Evolutionary conservation across 2,888 invertebrate genomes (phyloP).

Genomic region (Ashinkailepas kermadecensis): DNA sequence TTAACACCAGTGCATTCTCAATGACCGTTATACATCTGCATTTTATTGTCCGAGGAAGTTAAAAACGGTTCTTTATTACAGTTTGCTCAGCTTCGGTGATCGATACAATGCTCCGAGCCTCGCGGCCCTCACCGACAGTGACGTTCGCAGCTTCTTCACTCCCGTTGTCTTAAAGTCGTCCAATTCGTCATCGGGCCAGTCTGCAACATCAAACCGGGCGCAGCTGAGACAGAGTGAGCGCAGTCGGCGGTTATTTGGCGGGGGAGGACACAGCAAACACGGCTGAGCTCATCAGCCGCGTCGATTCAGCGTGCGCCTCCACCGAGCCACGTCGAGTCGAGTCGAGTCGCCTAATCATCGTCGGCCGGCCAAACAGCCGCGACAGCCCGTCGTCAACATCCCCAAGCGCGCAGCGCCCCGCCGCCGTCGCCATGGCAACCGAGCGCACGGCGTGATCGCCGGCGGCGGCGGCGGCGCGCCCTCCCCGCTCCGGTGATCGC

Average conservation of each 20-base stretch:
- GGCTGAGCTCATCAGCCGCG: not conserved
- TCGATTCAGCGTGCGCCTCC: constrained; percentile 18
- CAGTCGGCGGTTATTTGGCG: not conserved
- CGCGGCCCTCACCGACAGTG: not conserved
- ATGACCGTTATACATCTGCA: too few relatives aligned
- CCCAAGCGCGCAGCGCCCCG: too few relatives aligned
- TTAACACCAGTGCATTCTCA: too few relatives aligned
- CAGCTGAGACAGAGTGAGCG: not conserved
- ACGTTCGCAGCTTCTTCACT: not conserved
- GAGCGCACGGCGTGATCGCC: too few relatives aligned
- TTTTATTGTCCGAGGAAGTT: too few relatives aligned
- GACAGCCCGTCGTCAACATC: too few relatives aligned
- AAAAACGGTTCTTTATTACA: too few relatives aligned
- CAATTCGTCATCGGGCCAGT: constrained; percentile 11
- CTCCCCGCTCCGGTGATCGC: too few relatives aligned
- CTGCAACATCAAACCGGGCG: constrained; percentile 24
- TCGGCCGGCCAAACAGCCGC: not conserved
- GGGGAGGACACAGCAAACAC: not conserved
- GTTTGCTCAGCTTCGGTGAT: too few relatives aligned
- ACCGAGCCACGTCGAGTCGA: constrained; percentile 6
- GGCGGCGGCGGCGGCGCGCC: too few relatives aligned
- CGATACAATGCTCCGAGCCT: too few relatives aligned
- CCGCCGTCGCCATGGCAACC: too few relatives aligned
- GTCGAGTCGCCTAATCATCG: constrained; percentile 18
- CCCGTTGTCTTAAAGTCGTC: constrained; percentile 11